Evolutionary conservation across 2,888 invertebrate genomes (phyloP).

Genomic region (Xestia sexstrigata): DNA sequence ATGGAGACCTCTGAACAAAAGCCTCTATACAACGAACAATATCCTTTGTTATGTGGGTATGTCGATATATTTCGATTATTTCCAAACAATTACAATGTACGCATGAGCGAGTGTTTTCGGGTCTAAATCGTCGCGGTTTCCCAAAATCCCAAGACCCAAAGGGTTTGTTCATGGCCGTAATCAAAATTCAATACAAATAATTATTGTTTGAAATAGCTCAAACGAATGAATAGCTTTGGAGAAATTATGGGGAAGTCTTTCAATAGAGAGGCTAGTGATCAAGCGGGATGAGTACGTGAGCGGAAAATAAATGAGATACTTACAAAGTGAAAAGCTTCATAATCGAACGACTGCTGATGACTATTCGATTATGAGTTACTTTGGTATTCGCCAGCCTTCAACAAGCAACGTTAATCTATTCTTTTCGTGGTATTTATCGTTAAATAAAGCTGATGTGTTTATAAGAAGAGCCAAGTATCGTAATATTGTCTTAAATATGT

Average conservation of each 20-base stretch:
- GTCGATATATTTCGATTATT: slow-evolving; percentile 58
- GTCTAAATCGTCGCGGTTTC: slow-evolving; percentile 36
- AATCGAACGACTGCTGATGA: slow-evolving; percentile 23
- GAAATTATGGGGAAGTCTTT: slow-evolving; percentile 35
- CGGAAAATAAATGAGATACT: slow-evolving; percentile 34
- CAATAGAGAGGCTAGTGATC: slow-evolving; percentile 27
- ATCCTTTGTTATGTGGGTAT: slow-evolving; percentile 26
- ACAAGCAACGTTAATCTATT: neutral
- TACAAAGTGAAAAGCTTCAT: slow-evolving; percentile 31
- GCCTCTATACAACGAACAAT: slow-evolving; percentile 11
- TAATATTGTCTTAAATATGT: neutral
- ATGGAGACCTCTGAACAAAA: slow-evolving; percentile 37
- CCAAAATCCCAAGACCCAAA: slow-evolving; percentile 5
- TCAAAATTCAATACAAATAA: slow-evolving; percentile 31
- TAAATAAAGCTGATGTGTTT: slow-evolving; percentile 3
- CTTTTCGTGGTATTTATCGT: neutral
- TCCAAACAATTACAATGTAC: slow-evolving; percentile 54
- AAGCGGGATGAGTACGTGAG: slow-evolving; percentile 36
- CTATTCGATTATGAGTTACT: slow-evolving; percentile 23
- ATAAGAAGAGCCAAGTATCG: neutral
- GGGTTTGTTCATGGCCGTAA: neutral
- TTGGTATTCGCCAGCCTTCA: slow-evolving; percentile 15
- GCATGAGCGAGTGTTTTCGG: slow-evolving; percentile 38
- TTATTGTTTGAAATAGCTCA: slow-evolving; percentile 22
- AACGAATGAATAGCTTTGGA: slow-evolving; percentile 2